These are phyloP conservation scores for Cepaea nemoralis DNA, from an alignment of 1,140 invertebrate genomes.

Conservation along the genomic window DNA sequence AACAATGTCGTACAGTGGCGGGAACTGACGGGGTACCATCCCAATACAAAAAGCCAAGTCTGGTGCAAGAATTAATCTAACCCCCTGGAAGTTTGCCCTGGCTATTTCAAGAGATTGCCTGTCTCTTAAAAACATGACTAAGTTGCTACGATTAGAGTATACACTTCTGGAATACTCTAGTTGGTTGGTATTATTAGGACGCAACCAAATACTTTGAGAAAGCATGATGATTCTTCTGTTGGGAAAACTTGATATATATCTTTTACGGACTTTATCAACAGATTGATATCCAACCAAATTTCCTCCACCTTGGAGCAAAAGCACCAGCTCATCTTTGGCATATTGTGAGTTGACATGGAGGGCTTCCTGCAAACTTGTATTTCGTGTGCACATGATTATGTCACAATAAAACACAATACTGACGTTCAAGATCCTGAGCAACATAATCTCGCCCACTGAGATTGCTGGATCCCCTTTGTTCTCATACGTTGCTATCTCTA, in stretches of 20 bases:
- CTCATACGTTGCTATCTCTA: conserved; percentile 42
- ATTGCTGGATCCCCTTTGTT: conserved; percentile 55
- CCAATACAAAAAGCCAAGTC: conserved; percentile 51
- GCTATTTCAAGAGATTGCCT: conserved; percentile 44
- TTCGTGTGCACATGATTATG: conserved; percentile 3
- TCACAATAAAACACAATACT: conserved; percentile 44
- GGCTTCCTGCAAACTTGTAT: not conserved
- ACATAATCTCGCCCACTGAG: conserved; percentile 42
- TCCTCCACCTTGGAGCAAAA: conserved; percentile 51
- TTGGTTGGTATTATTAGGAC: not conserved
- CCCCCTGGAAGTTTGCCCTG: conserved; percentile 26
- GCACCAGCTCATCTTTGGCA: conserved; percentile 35
- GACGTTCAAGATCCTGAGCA: conserved; percentile 39
- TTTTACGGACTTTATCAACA: conserved; percentile 15
- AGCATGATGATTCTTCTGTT: conserved; percentile 40
- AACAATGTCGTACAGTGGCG: conserved; percentile 42
- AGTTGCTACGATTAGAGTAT: conserved; percentile 43
- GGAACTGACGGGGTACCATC: conserved; percentile 23
- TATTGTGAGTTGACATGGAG: not conserved
- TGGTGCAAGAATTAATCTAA: conserved; percentile 41
- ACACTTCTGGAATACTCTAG: conserved; percentile 17
- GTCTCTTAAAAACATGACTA: conserved; percentile 51
- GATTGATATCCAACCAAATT: conserved; percentile 46
- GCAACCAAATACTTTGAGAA: conserved; percentile 46
- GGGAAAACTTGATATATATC: conserved; percentile 36